Percentiles rank a stretch among this genome's conserved stretches.
Conservation (phyloP, 1,140 invertebrate species). For the Caenorhabditis elegans region DNA sequence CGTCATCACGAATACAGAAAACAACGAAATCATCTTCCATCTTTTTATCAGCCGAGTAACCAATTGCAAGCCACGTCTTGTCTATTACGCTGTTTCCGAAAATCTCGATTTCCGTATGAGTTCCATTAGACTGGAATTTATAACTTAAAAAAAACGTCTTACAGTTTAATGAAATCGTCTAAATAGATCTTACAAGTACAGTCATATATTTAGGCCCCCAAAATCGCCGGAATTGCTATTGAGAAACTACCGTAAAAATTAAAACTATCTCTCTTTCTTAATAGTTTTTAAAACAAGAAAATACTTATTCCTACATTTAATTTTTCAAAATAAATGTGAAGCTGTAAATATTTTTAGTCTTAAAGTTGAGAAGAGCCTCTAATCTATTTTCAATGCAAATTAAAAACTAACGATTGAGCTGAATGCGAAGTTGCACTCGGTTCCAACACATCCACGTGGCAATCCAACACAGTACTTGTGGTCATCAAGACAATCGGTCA, state of each 20-base stretch:
- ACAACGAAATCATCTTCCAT: constrained; percentile 14
- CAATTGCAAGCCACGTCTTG: not conserved
- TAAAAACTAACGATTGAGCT: not conserved
- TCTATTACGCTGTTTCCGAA: not conserved
- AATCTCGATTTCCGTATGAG: not conserved
- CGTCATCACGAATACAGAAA: not conserved
- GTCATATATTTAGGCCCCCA: no score
- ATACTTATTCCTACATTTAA: no score
- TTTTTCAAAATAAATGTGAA: no score
- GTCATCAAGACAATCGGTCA: not conserved
- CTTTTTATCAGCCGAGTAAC: not conserved
- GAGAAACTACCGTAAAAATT: no score
- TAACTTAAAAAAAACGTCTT: no score
- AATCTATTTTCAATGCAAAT: not conserved
- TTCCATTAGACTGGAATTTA: not conserved
- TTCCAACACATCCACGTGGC: not conserved
- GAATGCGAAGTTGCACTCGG: not conserved
- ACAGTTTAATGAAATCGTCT: no score
- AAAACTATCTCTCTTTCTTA: no score
- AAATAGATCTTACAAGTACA: no score
- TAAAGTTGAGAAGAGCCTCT: no score
- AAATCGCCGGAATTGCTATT: no score
- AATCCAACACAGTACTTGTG: constrained; percentile 14
- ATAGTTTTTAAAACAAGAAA: no score
- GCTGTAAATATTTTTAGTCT: no score